phyloP scores from a whole-genome alignment of 2,113 vertebrate species.

The Hyperoodon ampullatus region DNA sequence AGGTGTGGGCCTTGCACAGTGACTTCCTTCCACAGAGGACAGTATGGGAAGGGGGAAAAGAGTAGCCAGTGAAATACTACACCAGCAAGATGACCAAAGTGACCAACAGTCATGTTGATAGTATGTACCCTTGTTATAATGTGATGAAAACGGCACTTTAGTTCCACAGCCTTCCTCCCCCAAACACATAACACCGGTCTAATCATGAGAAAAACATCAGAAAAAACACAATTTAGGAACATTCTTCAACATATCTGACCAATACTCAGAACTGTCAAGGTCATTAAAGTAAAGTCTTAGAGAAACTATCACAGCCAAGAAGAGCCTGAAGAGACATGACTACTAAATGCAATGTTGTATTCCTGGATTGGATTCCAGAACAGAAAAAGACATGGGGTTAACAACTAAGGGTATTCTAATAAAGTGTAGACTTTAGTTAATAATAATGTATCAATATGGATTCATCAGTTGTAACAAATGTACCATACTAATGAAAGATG shows the following conservation, averaged over 20 bases:
- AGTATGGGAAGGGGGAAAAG: not conserved
- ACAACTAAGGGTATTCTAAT: not conserved
- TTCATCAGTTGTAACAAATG: not conserved
- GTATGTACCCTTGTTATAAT: not conserved
- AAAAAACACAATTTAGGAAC: not conserved
- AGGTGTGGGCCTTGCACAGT: not conserved
- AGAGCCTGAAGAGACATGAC: not conserved
- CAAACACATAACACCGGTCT: not conserved
- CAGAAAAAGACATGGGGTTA: not conserved
- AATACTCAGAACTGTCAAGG: not conserved
- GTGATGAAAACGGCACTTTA: not conserved
- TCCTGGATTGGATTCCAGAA: not conserved
- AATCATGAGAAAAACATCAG: not conserved
- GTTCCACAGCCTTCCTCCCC: not conserved
- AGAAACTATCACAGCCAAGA: not conserved
- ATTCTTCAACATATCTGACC: not conserved
- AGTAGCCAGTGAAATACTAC: not conserved
- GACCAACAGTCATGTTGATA: not conserved
- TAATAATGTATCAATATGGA: not conserved
- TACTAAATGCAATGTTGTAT: not conserved
- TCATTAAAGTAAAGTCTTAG: slow-evolving; percentile 14
- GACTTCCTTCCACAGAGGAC: not conserved
- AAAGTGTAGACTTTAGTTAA: not conserved
- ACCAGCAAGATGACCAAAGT: not conserved
- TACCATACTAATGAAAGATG: not conserved